phyloP scores from a whole-genome alignment of 2,888 invertebrate species.

The Oligia strigilis region DNA sequence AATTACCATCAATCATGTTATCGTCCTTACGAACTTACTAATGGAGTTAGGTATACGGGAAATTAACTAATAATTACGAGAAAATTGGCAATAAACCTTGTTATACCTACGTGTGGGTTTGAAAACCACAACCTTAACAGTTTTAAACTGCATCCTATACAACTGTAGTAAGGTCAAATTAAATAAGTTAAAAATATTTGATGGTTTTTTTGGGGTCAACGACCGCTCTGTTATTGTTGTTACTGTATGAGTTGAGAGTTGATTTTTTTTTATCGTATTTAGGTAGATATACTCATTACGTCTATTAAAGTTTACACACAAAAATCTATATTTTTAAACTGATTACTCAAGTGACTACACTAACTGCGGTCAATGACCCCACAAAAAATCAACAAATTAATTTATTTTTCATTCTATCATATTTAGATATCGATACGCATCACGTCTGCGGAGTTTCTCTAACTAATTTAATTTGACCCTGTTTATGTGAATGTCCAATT shows the following conservation, averaged over 20 bases:
- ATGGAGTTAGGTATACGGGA: slow-evolving; percentile 22
- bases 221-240: neutral
- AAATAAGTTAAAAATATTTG: neutral
- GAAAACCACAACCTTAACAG: neutral
- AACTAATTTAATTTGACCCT: neutral
- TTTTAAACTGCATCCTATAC: too few species aligned
- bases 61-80: slow-evolving; percentile 22
- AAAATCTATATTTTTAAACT: neutral
- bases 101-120: neutral
- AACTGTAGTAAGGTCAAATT: neutral
- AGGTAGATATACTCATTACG: neutral
- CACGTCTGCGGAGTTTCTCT: neutral
- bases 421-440: too few species aligned
- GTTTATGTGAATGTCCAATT: neutral
- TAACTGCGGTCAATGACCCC: neutral
- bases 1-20: slow-evolving; percentile 31
- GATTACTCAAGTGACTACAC: neutral
- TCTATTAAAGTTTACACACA: neutral
- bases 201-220: neutral
- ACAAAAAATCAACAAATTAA: neutral
- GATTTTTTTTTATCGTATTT: neutral
- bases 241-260: neutral
- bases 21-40: neutral
- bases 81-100: neutral
- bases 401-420: neutral